Evolutionary conservation across 2,797 vertebrate species (phyloP).

Genomic region (Glyptemys insculpta): DNA sequence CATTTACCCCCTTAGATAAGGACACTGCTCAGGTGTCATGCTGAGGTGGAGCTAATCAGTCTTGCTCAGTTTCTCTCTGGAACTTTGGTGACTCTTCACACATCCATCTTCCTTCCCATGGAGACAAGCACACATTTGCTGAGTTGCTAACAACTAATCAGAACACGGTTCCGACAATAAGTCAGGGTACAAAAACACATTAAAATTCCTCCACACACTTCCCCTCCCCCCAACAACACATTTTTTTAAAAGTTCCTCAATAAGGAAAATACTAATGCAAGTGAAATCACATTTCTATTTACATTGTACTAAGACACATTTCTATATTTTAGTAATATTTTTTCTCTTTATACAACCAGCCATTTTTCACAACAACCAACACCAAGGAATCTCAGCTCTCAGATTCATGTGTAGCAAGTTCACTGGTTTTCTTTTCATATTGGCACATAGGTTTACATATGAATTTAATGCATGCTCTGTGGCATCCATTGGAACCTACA

Average conservation of each 20-base stretch:
- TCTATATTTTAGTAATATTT: neutral
- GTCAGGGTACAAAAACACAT: neutral
- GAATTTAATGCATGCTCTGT: rapidly evolving
- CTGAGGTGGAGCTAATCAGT: constrained; percentile 80
- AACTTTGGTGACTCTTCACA: constrained; percentile 76
- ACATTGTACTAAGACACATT: neutral
- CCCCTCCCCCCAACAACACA: neutral
- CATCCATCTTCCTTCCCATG: constrained; percentile 71
- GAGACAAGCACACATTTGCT: constrained; percentile 68
- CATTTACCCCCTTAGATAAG: constrained; percentile 79
- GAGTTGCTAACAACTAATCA: constrained; percentile 54
- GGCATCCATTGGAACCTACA: neutral
- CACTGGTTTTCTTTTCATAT: neutral
- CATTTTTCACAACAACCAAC: neutral
- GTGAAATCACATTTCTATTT: neutral
- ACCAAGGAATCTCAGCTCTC: neutral
- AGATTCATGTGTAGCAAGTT: neutral
- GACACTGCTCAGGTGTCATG: constrained; percentile 83
- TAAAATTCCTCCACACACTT: neutral
- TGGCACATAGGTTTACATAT: rapidly evolving
- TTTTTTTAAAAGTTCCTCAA: neutral
- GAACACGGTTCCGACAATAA: constrained; percentile 33
- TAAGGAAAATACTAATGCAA: neutral
- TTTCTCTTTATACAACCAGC: neutral
- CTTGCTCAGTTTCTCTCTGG: constrained; percentile 77